Base-by-base conservation (phyloP, 2,113 vertebrate species). In the Hyperopisus bebe region DNA sequence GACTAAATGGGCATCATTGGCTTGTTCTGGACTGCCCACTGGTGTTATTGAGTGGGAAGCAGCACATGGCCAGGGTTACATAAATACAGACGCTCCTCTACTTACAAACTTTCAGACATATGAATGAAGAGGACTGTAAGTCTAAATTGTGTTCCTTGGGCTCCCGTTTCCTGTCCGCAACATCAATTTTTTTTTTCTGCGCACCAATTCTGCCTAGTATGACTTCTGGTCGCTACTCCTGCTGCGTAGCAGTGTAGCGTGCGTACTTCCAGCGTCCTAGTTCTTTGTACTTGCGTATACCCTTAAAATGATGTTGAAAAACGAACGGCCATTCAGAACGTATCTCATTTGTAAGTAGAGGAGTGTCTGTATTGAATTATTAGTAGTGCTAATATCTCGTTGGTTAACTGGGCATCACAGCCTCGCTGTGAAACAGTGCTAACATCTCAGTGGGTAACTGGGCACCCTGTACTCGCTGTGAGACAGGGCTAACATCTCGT, bases 191-290 rank as follows among this genome's bases (percentile, higher is more conserved):
- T 44, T 44, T 51, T 50, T 50, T 15, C 3, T 50, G 0, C 0
- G 3, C 10, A 3, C 13, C 50, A 51, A 2, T 51, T 17, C 13
- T 3, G 6, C 50, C 50, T 1, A 51, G 13, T 51, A 51, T 0
- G 1, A 51, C 50, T 53, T 53, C 51, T 53, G 51, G 3, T 4
- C 17, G 17, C 51, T 53, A 53, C 17, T 53, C 51, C 51, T 7
- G 1, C 11, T 2, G 11, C 2, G 0, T 2, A 55, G 17, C 5
- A 55, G 5, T 0, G 4, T 48, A 48, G 48, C 0, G 4, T 19
- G 17, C 4, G 4, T 1, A 53, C 17, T 53, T 17, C 51, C 51
- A 53, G 51, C 51, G 19, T 53, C 3, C 51, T 5, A 53, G 17
- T 53, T 53, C 15, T 53, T 53, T 0, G 17, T 53, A 53, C 51